Conservation (phyloP, 2,888 invertebrate species). For the Eulithis prunata region DNA sequence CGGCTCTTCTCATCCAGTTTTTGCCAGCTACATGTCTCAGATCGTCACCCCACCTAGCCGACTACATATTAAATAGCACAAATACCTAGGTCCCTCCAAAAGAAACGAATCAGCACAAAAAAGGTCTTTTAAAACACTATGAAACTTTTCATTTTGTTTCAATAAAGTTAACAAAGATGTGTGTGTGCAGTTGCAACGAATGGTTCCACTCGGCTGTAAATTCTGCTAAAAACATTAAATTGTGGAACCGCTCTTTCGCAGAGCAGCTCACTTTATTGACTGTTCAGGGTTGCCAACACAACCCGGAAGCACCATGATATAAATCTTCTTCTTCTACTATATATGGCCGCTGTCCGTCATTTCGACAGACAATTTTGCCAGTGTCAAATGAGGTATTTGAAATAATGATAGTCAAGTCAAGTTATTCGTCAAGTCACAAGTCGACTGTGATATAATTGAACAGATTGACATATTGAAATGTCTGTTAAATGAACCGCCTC, state of each 20-base stretch:
- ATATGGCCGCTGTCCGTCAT: too few relatives aligned
- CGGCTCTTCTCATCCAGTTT: too few relatives aligned
- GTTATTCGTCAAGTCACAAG: too few relatives aligned
- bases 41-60: too few relatives aligned
- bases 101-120: neutral
- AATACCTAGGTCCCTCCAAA: too few relatives aligned
- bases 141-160: slow-evolving; percentile 24
- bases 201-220: slow-evolving; percentile 21
- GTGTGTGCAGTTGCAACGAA: slow-evolving; percentile 30
- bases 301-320: neutral
- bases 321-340: too few relatives aligned
- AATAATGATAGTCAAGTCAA: too few relatives aligned
- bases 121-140: neutral
- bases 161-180: slow-evolving; percentile 26
- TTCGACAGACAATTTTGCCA: too few relatives aligned
- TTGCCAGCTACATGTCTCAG: too few relatives aligned
- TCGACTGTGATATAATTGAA: too few relatives aligned
- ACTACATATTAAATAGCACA: too few relatives aligned
- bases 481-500: neutral
- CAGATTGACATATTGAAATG: neutral
- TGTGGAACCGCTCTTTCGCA: slow-evolving; percentile 15
- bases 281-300: slow-evolving; percentile 5
- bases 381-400: too few relatives aligned
- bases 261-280: slow-evolving; percentile 8
- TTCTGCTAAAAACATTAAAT: slow-evolving; percentile 26